These are phyloP conservation scores for Podarcis muralis DNA, from an alignment of 2,113 vertebrate species.

Conservation along the genomic window DNA sequence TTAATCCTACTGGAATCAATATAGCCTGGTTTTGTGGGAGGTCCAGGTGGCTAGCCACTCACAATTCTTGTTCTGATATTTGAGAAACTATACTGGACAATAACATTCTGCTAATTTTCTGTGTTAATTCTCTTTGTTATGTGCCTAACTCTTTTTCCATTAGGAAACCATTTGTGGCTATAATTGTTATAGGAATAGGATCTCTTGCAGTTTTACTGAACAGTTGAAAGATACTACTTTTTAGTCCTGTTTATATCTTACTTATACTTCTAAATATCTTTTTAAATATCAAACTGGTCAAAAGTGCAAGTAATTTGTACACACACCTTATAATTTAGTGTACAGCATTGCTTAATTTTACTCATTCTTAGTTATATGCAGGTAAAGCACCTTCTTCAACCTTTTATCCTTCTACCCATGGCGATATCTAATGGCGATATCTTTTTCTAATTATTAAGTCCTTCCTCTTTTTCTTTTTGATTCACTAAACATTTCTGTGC, in stretches of 20 bases:
- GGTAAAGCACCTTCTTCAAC: not conserved
- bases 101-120: not conserved
- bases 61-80: not conserved
- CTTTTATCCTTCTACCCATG: not conserved
- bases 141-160: not conserved
- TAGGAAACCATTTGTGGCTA: not conserved
- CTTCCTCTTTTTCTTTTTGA: not conserved
- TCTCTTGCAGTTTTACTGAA: constrained; percentile 16
- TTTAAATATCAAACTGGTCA: not conserved
- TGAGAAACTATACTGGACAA: not conserved
- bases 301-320: not conserved
- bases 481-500: not conserved
- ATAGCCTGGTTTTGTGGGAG: not conserved
- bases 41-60: not conserved
- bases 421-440: not conserved
- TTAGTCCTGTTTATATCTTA: not conserved
- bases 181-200: not conserved
- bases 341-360: not conserved
- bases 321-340: not conserved
- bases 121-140: not conserved
- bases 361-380: not conserved
- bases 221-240: constrained; percentile 20
- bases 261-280: not conserved
- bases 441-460: not conserved
- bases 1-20: not conserved